These are phyloP conservation scores for Clarias magur DNA, from an alignment of 2,113 vertebrate genomes.

Conservation along the genomic window DNA sequence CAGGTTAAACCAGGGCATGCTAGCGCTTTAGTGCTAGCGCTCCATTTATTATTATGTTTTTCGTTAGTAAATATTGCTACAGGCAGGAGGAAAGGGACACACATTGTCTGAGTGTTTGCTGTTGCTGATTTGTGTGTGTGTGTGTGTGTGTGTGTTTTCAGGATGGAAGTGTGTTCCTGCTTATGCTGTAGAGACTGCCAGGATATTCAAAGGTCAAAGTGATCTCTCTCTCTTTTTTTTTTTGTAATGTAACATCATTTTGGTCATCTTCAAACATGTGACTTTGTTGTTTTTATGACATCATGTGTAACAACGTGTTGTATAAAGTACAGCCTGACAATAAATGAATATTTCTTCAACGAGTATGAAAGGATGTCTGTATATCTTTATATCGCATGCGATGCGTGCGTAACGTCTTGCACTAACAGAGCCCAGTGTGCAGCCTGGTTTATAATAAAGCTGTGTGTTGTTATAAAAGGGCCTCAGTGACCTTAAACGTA, in stretches of 20 bases:
- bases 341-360: neutral
- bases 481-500: neutral
- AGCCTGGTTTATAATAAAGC: slow-evolving; percentile 2
- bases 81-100: slow-evolving; percentile 1
- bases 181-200: slow-evolving; percentile 40
- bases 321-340: neutral
- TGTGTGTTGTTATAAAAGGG: slow-evolving; percentile 3
- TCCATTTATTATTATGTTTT: neutral
- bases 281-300: neutral
- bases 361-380: neutral
- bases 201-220: slow-evolving; percentile 34
- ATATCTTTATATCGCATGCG: neutral
- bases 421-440: neutral
- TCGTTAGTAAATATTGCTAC: slow-evolving; percentile 4
- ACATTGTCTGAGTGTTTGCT: slow-evolving; percentile 26
- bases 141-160: slow-evolving; percentile 44
- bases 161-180: neutral
- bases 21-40: neutral
- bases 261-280: neutral
- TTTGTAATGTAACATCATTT: neutral
- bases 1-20: neutral
- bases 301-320: neutral
- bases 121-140: slow-evolving; percentile 34
- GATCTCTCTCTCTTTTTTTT: neutral
- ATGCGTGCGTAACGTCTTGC: neutral